A percentile compares a stretch with the other conserved stretches of the same genome.
These are phyloP conservation scores for Cenopis cana DNA, from an alignment of 2,888 invertebrate genomes.

Conservation along the genomic window DNA sequence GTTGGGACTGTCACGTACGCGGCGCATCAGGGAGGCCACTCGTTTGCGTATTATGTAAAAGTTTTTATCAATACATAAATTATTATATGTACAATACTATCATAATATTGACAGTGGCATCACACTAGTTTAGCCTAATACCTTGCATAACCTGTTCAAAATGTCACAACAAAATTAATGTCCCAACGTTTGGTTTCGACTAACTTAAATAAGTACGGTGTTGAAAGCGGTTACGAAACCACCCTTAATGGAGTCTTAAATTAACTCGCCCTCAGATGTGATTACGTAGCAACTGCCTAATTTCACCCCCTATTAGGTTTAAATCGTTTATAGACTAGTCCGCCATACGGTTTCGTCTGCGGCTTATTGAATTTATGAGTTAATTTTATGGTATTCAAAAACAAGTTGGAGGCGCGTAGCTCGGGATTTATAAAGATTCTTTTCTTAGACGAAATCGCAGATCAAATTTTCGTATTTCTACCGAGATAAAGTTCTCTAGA, in stretches of 20 bases:
- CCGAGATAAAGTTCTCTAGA: too few species aligned
- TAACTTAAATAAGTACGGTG: neutral
- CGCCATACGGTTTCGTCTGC: neutral
- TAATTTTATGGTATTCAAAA: neutral
- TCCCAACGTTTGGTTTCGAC: neutral
- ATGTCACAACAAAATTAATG: neutral
- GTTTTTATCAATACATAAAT: too few species aligned
- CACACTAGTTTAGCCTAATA: too few species aligned
- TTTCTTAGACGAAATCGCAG: too few species aligned
- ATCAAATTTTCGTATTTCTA: too few species aligned
- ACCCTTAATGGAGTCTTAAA: conserved; percentile 23
- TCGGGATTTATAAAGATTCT: too few species aligned
- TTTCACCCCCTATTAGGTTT: conserved; percentile 22
- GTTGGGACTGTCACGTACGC: too few species aligned
- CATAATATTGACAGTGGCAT: too few species aligned
- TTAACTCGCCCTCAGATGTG: conserved; percentile 18
- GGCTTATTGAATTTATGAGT: neutral
- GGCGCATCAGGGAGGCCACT: too few species aligned
- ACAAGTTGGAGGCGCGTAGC: neutral
- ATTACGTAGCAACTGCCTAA: conserved; percentile 30
- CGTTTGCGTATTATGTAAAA: too few species aligned
- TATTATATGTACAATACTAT: too few species aligned
- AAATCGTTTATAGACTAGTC: conserved; percentile 16
- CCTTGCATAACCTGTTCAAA: neutral
- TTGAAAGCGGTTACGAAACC: conserved; percentile 18